Percentiles rank a stretch among this genome's conserved stretches.
Evolutionary conservation across 2,888 invertebrate genomes (phyloP).

Genomic region (Tiliacea aurago): DNA sequence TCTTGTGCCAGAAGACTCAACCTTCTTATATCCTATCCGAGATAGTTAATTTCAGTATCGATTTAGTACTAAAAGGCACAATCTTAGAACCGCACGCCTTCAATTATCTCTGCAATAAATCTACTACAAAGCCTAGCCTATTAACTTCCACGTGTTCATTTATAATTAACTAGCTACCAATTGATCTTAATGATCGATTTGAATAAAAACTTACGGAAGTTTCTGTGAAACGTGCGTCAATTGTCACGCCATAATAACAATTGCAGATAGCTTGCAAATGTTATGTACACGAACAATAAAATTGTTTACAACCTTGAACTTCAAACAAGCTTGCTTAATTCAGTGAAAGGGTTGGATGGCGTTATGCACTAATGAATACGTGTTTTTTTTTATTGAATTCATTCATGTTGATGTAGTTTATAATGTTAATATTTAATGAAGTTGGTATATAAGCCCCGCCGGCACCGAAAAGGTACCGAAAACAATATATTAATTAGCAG

Average conservation of each 20-base stretch:
- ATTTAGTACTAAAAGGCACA: background rate
- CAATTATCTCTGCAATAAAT: constrained; percentile 23
- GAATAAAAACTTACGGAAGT: constrained; percentile 51
- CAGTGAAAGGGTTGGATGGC: constrained; percentile 60
- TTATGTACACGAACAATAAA: constrained; percentile 20
- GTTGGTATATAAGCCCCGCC: too few relatives aligned
- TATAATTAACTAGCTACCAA: constrained; percentile 44
- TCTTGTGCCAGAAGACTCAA: background rate
- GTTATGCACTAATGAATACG: constrained; percentile 11
- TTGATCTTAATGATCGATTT: constrained; percentile 28
- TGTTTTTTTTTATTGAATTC: background rate
- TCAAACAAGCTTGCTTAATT: constrained; percentile 38
- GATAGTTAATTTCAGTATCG: background rate
- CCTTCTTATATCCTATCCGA: background rate
- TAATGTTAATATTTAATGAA: background rate
- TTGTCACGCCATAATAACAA: constrained; percentile 2
- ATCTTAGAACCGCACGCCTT: background rate
- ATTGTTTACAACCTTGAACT: constrained; percentile 58
- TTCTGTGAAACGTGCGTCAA: constrained; percentile 29
- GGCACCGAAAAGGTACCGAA: too few relatives aligned
- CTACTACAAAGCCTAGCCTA: constrained; percentile 6
- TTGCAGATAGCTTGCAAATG: constrained; percentile 2
- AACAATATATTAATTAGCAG: too few relatives aligned
- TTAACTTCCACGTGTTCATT: constrained; percentile 47
- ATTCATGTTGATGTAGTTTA: background rate